A percentile compares a stretch with the other conserved stretches of the same genome.
Evolutionary conservation across 1,140 invertebrate species (phyloP).

Genomic region (Augochlora pura): DNA sequence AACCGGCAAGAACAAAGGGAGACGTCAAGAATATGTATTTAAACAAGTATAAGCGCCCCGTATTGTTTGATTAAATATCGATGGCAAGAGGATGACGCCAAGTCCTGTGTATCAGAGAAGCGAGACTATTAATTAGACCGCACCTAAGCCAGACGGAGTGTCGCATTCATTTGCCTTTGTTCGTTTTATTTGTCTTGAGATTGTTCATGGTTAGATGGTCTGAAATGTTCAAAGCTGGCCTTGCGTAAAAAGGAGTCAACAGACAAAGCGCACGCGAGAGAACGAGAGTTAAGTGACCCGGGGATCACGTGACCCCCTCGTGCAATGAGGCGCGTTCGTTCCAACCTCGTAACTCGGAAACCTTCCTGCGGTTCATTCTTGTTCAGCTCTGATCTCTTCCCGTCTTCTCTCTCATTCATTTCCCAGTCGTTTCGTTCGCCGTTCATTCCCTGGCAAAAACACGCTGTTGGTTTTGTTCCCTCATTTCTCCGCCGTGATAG

Average conservation of each 20-base stretch:
- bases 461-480: too few species aligned
- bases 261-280: slow-evolving; percentile 1
- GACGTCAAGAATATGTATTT: too few species aligned
- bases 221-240: neutral
- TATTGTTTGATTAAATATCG: too few species aligned
- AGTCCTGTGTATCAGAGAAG: too few species aligned
- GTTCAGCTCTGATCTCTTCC: neutral
- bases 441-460: neutral
- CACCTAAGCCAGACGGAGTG: too few species aligned
- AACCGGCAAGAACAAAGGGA: too few species aligned
- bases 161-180: too few species aligned
- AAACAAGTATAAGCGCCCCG: too few species aligned
- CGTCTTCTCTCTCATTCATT: neutral
- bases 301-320: neutral
- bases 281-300: slow-evolving; percentile 3
- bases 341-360: slow-evolving; percentile 3
- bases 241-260: neutral
- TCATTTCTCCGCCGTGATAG: too few species aligned
- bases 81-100: too few species aligned
- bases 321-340: neutral
- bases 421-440: neutral
- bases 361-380: neutral
- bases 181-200: neutral
- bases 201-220: neutral
- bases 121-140: too few species aligned